These are phyloP conservation scores for Melanotaenia parkinsoni DNA, from an alignment of 2,797 vertebrate species.

Conservation along the genomic window DNA sequence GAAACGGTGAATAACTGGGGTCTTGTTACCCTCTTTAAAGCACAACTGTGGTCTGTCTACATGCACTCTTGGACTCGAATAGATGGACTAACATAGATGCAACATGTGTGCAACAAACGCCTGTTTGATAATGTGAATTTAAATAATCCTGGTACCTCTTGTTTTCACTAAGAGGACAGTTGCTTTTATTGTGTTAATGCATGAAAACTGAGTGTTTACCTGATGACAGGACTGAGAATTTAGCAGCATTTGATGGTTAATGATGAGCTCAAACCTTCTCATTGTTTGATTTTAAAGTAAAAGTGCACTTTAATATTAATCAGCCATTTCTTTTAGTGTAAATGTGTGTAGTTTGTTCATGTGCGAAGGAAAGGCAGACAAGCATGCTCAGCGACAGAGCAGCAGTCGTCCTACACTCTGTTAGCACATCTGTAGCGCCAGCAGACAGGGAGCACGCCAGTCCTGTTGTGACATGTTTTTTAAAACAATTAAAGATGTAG, in stretches of 20 bases:
- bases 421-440: conserved; percentile 76
- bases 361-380: conserved; percentile 34
- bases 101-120: conserved; percentile 56
- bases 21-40: conserved; percentile 58
- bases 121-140: conserved; percentile 83
- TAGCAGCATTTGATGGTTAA: conserved; percentile 57
- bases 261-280: conserved; percentile 51
- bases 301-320: conserved; percentile 79
- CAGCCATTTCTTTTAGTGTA: conserved; percentile 66
- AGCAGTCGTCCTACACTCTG: conserved; percentile 61
- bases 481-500: conserved; percentile 90
- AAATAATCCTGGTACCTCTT: conserved; percentile 54
- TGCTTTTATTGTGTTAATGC: conserved; percentile 72
- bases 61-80: conserved; percentile 69
- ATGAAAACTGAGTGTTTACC: conserved; percentile 71
- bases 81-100: conserved; percentile 56
- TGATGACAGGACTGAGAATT: conserved; percentile 38
- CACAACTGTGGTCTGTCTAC: conserved; percentile 72
- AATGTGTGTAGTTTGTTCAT: conserved; percentile 58
- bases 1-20: conserved; percentile 66
- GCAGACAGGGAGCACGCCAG: conserved; percentile 75
- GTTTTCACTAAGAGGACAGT: conserved; percentile 65
- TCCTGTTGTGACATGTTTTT: conserved; percentile 87
- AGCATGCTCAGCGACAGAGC: conserved; percentile 41
- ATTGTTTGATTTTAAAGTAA: conserved; percentile 67